Evolutionary conservation across 2,888 invertebrate genomes (phyloP), one percentile per base, ranked within the genome.

Genomic region (Spodoptera exigua): DNA sequence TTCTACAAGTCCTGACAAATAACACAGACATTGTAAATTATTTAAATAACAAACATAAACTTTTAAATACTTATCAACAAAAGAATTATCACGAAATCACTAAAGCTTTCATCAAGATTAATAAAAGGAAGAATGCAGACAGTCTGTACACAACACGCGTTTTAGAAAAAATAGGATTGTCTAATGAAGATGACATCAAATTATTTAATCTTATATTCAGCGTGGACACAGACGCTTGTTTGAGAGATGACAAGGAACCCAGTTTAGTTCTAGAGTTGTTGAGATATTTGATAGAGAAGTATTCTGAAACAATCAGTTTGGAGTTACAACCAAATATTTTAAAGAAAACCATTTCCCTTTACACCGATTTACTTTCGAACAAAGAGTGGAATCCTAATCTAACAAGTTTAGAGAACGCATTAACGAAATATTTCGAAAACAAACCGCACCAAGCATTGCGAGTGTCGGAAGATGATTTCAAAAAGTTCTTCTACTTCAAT

Each of bases 381-480:
- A 84, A 89, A 46, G 90, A 91, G 1, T 66, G 86, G 0, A 91
- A 86, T 13, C 83, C 90, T 11, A 95, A 95, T 78, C 80, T 95
- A 18, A 94, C 94, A 3, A 87, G 84, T 41, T 86, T 97, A 74
- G 96, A 96, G 71, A 86, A 84, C 4, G 85, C 94, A 2, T 81
- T 97, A 10, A 81, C 92, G 11, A 84, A 89, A 61, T 96, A 96
- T 82, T 90, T 97, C 14, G 84, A 93, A 60, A 90, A 89, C 49
- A 96, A 95, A 88, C 96, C 96, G 37, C 95, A 96, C 76, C 94
- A 92, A 75, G 91, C 96, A 3, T 80, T 86, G 12, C 81, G 86
- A 13, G 82, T 97, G 11, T 86, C 92, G 13, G 85, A 85, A n/a
- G 90, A 95, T 56, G 87, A 95, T 56, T 96, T 95, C 67, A 88